A percentile compares a stretch with the other conserved stretches of the same genome.
Conservation (phyloP, 2,888 invertebrate species). For the Epinotia nisella region DNA sequence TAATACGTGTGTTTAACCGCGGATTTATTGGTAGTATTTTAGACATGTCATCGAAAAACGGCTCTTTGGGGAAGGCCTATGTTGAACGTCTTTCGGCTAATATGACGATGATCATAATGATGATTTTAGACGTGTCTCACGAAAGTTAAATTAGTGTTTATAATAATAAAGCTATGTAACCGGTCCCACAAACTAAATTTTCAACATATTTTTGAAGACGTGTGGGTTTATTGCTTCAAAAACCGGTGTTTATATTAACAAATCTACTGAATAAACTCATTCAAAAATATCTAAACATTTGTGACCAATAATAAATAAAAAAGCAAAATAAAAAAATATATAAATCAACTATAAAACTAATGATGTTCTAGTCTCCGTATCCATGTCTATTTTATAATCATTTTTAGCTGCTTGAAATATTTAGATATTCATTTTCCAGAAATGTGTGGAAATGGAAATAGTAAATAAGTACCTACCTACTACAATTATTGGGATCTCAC, state of each 20-base stretch:
- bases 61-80: no score
- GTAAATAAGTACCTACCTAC: no score
- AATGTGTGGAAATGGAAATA: not conserved
- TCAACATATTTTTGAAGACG: no score
- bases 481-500: not conserved
- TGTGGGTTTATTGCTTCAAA: not conserved
- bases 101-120: no score
- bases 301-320: conserved; percentile 33
- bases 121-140: no score
- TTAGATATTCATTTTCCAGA: not conserved
- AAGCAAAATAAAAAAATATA: conserved; percentile 5
- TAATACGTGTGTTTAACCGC: no score
- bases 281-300: conserved; percentile 30
- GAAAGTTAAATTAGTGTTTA: no score
- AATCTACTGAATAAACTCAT: not conserved
- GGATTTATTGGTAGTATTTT: no score
- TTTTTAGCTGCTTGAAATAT: not conserved
- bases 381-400: not conserved
- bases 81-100: no score
- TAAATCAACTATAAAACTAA: conserved; percentile 37
- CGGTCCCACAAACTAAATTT: not conserved
- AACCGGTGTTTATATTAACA: not conserved
- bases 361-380: conserved; percentile 15
- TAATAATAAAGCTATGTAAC: no score
- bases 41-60: no score